phyloP scores from a whole-genome alignment of 2,113 vertebrate genomes.

The Otis tarda region DNA sequence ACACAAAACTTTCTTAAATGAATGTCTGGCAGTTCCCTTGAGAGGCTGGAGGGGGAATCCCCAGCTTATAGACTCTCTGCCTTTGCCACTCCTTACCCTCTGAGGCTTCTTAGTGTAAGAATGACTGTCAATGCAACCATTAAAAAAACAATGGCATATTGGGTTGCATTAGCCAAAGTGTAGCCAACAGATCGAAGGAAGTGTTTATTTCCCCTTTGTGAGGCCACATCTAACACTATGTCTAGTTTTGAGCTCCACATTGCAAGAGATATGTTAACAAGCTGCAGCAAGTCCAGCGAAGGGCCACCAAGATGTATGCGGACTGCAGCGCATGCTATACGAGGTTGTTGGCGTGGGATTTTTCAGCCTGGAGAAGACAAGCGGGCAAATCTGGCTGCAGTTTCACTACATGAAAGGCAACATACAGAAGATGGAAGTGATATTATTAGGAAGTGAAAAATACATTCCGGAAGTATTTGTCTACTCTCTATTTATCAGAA shows the following conservation, averaged over 20 bases:
- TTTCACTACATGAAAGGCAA: background rate
- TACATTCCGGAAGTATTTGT: background rate
- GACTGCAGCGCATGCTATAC: background rate
- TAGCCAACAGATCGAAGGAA: background rate
- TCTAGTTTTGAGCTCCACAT: background rate
- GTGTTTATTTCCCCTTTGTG: background rate
- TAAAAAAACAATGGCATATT: background rate
- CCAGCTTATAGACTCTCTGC: background rate
- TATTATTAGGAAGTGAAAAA: background rate
- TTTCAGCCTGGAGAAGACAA: background rate
- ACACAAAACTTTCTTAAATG: background rate
- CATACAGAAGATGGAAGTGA: background rate
- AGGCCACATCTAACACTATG: background rate
- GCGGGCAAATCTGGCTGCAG: background rate
- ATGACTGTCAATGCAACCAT: background rate
- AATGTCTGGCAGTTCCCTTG: slow-evolving; percentile 4
- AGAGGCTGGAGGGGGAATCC: slow-evolving; percentile 27
- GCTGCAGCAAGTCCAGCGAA: background rate
- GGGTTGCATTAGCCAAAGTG: background rate
- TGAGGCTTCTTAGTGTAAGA: background rate
- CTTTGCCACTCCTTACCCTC: background rate
- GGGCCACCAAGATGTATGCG: background rate
- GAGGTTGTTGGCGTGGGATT: background rate
- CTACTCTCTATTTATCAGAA: background rate
- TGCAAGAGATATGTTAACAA: background rate